These are phyloP conservation scores for Rhagophthalmus giganteus DNA, from an alignment of 2,888 invertebrate genomes.

Conservation along the genomic window DNA sequence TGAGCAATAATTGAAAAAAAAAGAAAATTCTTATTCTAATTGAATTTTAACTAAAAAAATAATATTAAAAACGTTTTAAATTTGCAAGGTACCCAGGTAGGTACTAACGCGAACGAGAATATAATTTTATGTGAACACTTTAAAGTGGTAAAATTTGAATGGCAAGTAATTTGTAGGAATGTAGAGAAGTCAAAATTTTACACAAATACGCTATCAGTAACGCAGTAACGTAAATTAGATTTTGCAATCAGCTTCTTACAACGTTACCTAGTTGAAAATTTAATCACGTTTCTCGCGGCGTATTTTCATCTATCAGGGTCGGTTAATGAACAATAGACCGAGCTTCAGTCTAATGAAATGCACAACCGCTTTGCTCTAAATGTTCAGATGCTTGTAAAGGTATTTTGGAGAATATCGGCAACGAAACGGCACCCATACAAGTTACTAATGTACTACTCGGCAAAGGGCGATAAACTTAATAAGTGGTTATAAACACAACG, in stretches of 20 bases:
- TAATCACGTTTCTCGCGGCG: slow-evolving; percentile 27
- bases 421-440: neutral
- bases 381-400: slow-evolving; percentile 9
- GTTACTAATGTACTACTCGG: neutral
- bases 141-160: no score
- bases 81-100: no score
- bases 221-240: slow-evolving; percentile 8
- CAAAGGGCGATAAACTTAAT: neutral
- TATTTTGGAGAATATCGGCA: slow-evolving; percentile 2
- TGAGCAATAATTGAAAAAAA: no score
- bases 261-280: slow-evolving; percentile 22
- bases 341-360: slow-evolving; percentile 24
- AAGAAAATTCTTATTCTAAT: no score
- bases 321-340: slow-evolving; percentile 27
- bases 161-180: neutral
- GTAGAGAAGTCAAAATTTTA: neutral
- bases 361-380: slow-evolving; percentile 17
- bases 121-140: no score
- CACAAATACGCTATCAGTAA: neutral
- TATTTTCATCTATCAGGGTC: slow-evolving; percentile 26
- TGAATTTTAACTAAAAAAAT: no score
- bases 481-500: neutral
- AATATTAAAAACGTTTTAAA: no score
- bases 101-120: no score
- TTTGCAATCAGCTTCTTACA: slow-evolving; percentile 19